phyloP scores from a whole-genome alignment of 2,797 vertebrate species.

The Cyprinodon diabolis region DNA sequence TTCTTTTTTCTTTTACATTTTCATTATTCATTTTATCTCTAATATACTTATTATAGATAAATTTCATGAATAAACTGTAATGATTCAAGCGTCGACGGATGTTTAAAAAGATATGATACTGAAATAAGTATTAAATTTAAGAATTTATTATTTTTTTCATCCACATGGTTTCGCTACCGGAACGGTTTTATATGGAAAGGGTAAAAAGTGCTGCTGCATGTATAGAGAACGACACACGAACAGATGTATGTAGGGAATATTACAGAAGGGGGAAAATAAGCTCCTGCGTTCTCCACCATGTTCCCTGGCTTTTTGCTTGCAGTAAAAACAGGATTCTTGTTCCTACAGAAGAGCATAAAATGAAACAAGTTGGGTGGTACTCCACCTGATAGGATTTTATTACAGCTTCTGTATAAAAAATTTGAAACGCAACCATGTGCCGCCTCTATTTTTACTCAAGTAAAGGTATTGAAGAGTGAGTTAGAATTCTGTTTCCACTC shows the following conservation, averaged over 20 bases:
- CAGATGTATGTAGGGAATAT: slow-evolving; percentile 16
- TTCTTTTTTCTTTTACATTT: neutral
- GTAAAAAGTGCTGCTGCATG: neutral
- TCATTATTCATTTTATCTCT: neutral
- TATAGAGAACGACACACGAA: slow-evolving; percentile 4
- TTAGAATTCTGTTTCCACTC: neutral
- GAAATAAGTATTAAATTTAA: neutral
- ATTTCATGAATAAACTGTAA: neutral
- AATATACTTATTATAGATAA: neutral
- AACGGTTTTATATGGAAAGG: neutral
- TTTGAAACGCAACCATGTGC: neutral
- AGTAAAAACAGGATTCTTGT: slow-evolving; percentile 14
- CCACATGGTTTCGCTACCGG: neutral
- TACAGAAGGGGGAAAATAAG: slow-evolving; percentile 25
- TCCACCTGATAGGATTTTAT: neutral
- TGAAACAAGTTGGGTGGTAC: neutral
- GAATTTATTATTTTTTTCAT: neutral
- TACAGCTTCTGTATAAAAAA: neutral
- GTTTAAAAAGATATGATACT: neutral
- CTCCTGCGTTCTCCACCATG: slow-evolving; percentile 10
- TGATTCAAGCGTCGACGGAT: neutral
- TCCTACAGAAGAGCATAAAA: slow-evolving; percentile 10
- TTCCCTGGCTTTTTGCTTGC: slow-evolving; percentile 17
- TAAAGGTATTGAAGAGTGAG: neutral
- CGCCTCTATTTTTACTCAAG: neutral